Evolutionary conservation across 2,888 invertebrate species (phyloP), one percentile per base, ranked within the genome.

Genomic region (Psylliodes chrysocephalus): DNA sequence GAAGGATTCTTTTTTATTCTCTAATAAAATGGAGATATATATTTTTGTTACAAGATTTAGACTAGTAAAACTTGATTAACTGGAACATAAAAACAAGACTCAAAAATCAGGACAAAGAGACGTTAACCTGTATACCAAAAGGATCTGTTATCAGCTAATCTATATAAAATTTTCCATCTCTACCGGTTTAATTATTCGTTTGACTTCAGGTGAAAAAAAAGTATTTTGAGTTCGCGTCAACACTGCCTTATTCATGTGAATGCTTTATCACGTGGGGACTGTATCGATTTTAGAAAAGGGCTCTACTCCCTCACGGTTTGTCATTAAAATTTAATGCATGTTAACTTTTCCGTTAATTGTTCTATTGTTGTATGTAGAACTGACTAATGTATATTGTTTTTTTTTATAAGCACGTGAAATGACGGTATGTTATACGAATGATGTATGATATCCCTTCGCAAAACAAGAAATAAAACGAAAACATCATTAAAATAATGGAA

Each of bases 331-430:
- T 57, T 57, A 47, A 57, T 57, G 57, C 57, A 57, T 49, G 57
- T 47, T 57, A 57, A 57, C 57, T 57, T 35, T 57, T 38, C 25
- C 25, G 49, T 47, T 57, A 57, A 57, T 57, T 57, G 57, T 57
- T 57, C 49, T 57, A 57, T 57, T 57, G 57, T 49, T 38, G 57
- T 57, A 6, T 28, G 33, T 47, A 19, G 18, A 46, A 56, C 33
- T 14, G 35, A 10, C 46, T 44, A 46, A 35, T 22, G 30, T 42
- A 12, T 19, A 52, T 42, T 51, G 49, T 60, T 60, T 52, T 59
- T n/a, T 40, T 14, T 38, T 33, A 40, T 38, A 28, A 47, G 42
- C 42, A 22, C 44, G 19, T 28, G 42, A 35, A 57, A 33, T 46
- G 17, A 22, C 30, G 44, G 47, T 22, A 17, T 6, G 25, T 25